Base-by-base conservation (phyloP, 2,888 invertebrate species). In the Xylota sylvarum region DNA sequence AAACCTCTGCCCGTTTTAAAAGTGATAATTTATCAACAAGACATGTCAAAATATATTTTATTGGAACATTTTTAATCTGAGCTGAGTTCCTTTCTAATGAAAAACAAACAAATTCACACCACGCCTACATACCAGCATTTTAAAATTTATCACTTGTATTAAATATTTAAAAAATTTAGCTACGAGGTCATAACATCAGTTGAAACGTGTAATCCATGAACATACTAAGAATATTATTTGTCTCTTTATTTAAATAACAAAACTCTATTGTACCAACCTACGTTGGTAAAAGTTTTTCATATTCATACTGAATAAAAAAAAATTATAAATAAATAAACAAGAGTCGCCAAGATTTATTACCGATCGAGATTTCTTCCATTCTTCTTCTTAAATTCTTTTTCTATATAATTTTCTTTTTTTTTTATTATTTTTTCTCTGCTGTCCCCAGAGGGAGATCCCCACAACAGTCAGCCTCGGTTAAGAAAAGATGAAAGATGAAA, bases 291-390 rank as follows among this genome's bases (percentile, higher is more conserved):
- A 62, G 56, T 70, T 62, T 62, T 79, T 56, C 40, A 62, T 55
- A 55, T 55, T 27, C n/a, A 50, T 4, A 69, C 23, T 23, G 48
- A 56, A 48, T 30, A 19, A 48, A 56, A 64, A 27, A 23, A 56
- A 69, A 73, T 55, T 62, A 77, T 56, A 82, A 74, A 79, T 55
- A 84, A 67, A 79, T 43, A 76, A 79, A 55, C 50, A 56, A 72
- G 40, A 74, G 7, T 12, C 50, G 17, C 23, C 60, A 23, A 67
- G 81, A 81, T 81, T 85, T 85, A 85, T 85, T 70, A 81, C 67
- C 76, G 60, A 81, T 81, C 70, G 76, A 80, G 80, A 76, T 85
- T 85, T 85, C 56, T 69, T 80, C 52, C 70, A 79, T 74, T 76
- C 62, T 80, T 74, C n/a, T 84, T 58, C 62, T 64, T 35, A 52